Base-by-base conservation (phyloP, 2,888 invertebrate species). In the Diadromus collaris region DNA sequence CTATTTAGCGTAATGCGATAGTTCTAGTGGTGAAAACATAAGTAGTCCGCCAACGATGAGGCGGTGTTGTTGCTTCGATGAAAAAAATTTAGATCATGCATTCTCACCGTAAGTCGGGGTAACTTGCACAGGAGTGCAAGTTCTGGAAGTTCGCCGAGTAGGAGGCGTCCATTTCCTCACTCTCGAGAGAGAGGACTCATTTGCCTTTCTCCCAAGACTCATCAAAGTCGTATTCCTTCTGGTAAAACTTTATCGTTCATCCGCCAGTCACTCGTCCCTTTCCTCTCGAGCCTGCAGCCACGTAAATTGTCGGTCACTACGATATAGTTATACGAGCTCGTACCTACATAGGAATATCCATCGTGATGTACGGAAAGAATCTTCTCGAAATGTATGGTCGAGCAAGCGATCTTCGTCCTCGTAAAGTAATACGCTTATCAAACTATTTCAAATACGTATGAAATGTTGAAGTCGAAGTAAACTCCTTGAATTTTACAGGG, bases 201-300 rank as follows among this genome's bases (percentile, higher is more conserved):
- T 56, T 21, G n/a, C 29, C 51, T 58, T 56, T 58, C 48, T n/a
- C 46, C 29, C 7, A 27, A 48, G 24, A 58, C 56, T 69, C 74
- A 60, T 78, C 78, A 78, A 78, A 74, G 74, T 74, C 60, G 58
- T 54, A 65, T 70, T 70, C 60, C 70, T 38, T 48, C 41, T 48
- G 44, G 51, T 46, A 21, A 70, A 78, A 78, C 69, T 78, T 78
- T 78, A 78, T 70, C 74, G 74, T 78, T 65, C 74, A 58, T 48
- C 32, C 69, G 69, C 29, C 32, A 29, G 60, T 56, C 54, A 13
- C 51, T 51, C 51, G 24, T 73, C 73, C 70, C 46, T 51, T 46
- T 51, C 48, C 24, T 19, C 51, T 34, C 24, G 46, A 70, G 34
- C 63, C 24, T 27, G 44, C 38, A 58, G 65, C 65, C 78, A 78